Conservation (phyloP, 2,797 vertebrate genomes). For the Amblyopsis hoosieri region DNA sequence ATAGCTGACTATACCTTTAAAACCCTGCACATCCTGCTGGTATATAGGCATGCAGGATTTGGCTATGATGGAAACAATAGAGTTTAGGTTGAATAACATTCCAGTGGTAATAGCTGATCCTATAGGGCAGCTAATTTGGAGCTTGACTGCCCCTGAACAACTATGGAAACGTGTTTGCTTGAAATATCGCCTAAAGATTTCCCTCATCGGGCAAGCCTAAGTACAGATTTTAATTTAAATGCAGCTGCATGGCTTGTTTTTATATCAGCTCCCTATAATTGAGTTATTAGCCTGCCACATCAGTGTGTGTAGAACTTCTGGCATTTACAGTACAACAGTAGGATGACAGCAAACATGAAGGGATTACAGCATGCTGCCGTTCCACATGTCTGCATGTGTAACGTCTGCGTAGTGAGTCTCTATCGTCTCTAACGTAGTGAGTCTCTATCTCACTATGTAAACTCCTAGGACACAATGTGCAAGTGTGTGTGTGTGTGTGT, state of each 20-base stretch:
- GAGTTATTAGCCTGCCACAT: neutral
- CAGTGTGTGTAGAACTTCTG: constrained; percentile 1
- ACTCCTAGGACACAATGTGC: constrained; percentile 19
- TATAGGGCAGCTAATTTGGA: constrained; percentile 23
- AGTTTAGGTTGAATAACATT: neutral
- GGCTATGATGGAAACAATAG: too few species aligned
- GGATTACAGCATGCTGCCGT: constrained; percentile 9
- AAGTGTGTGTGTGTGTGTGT: neutral
- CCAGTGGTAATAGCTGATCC: constrained; percentile 20
- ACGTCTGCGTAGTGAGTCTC: too few species aligned
- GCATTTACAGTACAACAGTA: neutral
- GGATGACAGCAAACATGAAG: constrained; percentile 16
- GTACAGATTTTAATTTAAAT: neutral
- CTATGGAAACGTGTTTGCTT: constrained; percentile 4
- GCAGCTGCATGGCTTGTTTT: constrained; percentile 10
- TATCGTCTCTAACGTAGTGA: too few species aligned
- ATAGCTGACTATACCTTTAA: too few species aligned
- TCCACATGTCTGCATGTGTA: constrained; percentile 37
- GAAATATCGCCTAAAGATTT: constrained; percentile 4
- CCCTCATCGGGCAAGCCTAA: neutral
- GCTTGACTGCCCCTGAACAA: constrained; percentile 34
- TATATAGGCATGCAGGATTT: too few species aligned
- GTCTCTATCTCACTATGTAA: constrained; percentile 2
- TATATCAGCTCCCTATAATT: constrained; percentile 10
- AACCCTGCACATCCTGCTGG: too few species aligned